Conservation (phyloP, 2,888 invertebrate genomes). For the Ochlodes sylvanus region DNA sequence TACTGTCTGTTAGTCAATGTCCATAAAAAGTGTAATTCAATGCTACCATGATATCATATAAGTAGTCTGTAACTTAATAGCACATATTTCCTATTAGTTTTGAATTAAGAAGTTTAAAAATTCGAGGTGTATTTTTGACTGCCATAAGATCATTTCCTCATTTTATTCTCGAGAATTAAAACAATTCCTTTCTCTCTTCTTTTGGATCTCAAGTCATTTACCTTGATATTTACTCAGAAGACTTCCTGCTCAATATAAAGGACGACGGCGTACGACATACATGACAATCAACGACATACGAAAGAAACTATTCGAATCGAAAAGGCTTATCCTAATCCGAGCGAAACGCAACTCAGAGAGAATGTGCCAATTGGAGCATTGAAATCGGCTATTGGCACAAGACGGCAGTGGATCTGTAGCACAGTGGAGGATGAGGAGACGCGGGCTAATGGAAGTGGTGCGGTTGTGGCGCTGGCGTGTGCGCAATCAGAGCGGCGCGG, state of each 20-base stretch:
- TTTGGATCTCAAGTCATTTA: conserved; percentile 53
- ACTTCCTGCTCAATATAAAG: conserved; percentile 74
- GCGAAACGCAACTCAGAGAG: conserved; percentile 58
- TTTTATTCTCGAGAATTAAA: conserved; percentile 16
- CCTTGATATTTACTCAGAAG: conserved; percentile 77
- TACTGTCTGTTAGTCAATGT: neutral
- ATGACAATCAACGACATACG: conserved; percentile 18
- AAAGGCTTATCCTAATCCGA: conserved; percentile 47
- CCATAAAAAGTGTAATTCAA: neutral
- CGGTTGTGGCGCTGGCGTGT: conserved; percentile 43
- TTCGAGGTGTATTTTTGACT: neutral
- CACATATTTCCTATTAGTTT: neutral
- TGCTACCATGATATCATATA: neutral
- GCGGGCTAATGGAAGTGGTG: conserved; percentile 30
- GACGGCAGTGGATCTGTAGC: conserved; percentile 45
- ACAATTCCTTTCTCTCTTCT: conserved; percentile 54
- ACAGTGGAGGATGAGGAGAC: conserved; percentile 37
- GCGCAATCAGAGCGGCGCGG: conserved; percentile 74
- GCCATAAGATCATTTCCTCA: conserved; percentile 5
- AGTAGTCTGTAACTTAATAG: neutral
- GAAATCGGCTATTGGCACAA: conserved; percentile 63
- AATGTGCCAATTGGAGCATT: conserved; percentile 64
- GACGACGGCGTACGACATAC: conserved; percentile 57
- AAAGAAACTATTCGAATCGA: conserved; percentile 34
- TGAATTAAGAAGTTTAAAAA: neutral